Conservation (phyloP, 2,797 vertebrate genomes). For the Myiotriccus ornatus region DNA sequence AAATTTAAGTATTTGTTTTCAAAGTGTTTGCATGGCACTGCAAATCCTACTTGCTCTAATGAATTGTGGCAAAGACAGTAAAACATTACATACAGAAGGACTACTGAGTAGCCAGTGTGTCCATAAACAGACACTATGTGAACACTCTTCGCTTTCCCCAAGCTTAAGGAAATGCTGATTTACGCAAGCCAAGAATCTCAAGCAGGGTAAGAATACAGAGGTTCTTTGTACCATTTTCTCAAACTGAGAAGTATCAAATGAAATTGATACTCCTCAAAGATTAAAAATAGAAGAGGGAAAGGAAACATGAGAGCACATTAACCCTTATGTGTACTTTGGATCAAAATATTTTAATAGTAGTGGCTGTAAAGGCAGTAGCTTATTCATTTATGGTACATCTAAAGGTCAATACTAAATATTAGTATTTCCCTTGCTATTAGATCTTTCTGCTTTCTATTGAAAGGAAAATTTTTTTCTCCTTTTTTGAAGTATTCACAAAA, state of each 20-base stretch:
- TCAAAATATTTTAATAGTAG: neutral
- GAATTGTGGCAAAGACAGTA: neutral
- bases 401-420: neutral
- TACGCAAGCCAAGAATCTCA: neutral
- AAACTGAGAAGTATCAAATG: neutral
- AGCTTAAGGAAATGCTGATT: neutral
- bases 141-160: neutral
- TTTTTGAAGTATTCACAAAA: neutral
- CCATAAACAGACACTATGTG: accelerated
- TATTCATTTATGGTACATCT: neutral
- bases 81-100: neutral
- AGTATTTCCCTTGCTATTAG: neutral
- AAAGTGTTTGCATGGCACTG: neutral
- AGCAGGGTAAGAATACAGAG: neutral
- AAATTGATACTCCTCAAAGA: neutral
- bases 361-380: neutral
- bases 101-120: neutral
- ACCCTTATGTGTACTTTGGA: neutral
- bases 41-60: neutral
- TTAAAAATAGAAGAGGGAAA: neutral
- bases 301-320: neutral
- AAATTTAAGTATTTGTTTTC: neutral
- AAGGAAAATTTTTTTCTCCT: neutral
- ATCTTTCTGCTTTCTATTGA: neutral
- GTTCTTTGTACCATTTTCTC: neutral